These are phyloP conservation scores for Xenus cinereus DNA, from an alignment of 2,113 vertebrate genomes.

Conservation along the genomic window DNA sequence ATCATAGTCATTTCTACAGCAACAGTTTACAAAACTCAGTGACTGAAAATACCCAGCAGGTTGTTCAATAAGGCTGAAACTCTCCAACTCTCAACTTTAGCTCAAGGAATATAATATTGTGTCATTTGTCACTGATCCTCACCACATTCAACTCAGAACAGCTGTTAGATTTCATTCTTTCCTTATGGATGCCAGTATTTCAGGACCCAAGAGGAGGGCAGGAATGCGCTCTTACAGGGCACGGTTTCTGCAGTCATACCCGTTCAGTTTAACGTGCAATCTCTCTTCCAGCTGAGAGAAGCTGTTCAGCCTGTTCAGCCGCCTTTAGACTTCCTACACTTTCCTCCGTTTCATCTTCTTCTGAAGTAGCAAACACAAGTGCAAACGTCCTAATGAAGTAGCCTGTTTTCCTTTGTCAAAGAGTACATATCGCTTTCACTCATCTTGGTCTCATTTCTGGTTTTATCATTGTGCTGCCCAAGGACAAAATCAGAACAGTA, in stretches of 20 bases:
- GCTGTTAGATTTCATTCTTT: background rate
- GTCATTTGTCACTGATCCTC: background rate
- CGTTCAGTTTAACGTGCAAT: background rate
- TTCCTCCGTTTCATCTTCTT: background rate
- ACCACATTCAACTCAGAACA: background rate
- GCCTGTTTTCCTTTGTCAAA: background rate
- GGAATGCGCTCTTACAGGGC: background rate
- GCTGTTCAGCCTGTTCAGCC: background rate
- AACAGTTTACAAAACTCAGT: background rate
- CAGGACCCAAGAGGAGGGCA: background rate
- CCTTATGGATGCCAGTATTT: background rate
- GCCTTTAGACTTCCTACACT: background rate
- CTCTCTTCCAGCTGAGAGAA: background rate
- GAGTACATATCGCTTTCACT: background rate
- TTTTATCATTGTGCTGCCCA: background rate
- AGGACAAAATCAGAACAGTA: background rate
- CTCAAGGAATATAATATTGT: background rate
- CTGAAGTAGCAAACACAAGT: background rate
- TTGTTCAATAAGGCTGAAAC: background rate
- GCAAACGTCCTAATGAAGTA: background rate
- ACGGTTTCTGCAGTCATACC: background rate
- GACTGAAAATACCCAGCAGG: background rate
- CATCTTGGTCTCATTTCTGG: background rate
- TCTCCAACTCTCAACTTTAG: background rate
- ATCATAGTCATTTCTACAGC: background rate